Evolutionary conservation across 2,113 vertebrate genomes (phyloP).

Genomic region (Rhagologus leucostigma): DNA sequence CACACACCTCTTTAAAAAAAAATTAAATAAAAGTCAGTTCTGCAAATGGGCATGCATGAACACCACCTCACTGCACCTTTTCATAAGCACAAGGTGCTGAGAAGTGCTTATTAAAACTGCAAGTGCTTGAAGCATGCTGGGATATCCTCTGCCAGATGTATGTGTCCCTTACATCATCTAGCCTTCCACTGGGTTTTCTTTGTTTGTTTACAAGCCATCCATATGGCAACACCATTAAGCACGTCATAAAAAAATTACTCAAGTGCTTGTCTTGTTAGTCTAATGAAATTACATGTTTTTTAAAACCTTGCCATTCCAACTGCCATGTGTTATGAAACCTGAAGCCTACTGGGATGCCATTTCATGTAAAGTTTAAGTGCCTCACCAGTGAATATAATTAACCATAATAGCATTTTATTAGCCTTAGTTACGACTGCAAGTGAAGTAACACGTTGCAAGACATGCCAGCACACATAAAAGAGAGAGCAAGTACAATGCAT

Average conservation of each 20-base stretch:
- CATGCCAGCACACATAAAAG: conserved; percentile 35
- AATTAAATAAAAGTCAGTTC: not conserved
- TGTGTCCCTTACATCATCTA: not conserved
- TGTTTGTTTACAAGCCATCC: conserved; percentile 36
- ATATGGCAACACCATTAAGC: conserved; percentile 34
- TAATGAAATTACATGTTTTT: conserved; percentile 59
- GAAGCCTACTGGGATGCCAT: conserved; percentile 36
- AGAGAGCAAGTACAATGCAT: not conserved
- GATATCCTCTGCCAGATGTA: conserved; percentile 5
- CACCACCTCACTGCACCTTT: not conserved
- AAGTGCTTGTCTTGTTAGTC: conserved; percentile 13
- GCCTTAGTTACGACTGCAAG: not conserved
- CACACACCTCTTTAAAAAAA: not conserved
- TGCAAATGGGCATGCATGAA: not conserved
- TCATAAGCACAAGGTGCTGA: not conserved
- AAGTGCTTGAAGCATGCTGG: not conserved
- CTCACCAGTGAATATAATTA: conserved; percentile 37
- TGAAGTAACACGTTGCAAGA: conserved; percentile 10
- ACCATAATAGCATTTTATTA: conserved; percentile 62
- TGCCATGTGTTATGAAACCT: conserved; percentile 37
- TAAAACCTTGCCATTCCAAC: conserved; percentile 19
- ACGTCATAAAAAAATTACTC: not conserved
- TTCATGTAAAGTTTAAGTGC: conserved; percentile 58
- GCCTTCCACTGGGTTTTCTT: not conserved
- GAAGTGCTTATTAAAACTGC: conserved; percentile 9